Base-by-base conservation (phyloP, 2,797 vertebrate genomes). In the Lepus townsendii region DNA sequence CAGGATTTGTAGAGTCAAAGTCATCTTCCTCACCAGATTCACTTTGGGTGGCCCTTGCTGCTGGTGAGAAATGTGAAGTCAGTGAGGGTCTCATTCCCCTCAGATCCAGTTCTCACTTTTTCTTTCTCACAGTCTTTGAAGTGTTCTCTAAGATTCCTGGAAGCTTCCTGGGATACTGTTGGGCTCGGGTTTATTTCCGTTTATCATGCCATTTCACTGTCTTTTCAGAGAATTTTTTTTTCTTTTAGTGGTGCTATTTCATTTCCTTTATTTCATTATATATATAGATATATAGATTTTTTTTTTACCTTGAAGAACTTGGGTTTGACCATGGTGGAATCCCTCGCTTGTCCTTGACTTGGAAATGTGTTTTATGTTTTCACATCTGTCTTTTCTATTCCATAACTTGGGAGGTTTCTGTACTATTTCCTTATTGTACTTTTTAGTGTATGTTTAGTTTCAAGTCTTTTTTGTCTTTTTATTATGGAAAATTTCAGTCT, bases 301-400 rank as follows among this genome's bases (percentile, higher is more conserved):
- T 35, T 63, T 76, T 24, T 83, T 42, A 7, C 50, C 54, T 47
- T 52, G 10, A 1, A 6, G 42, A 86, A 71, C 42, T 73, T 57
- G 2, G 52, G 11, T 54, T 78, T 66, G 57, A n/a, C 7, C 7
- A 17, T 68, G 66, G 57, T 73, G 22, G 63, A 27, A 84, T 75
- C 52, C 11, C 38, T 91, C 19, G 77, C 1, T 47, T 93, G 63
- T 83, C n/a, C 24, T 71, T 84, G 66, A 68, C 30, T 75, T 75
- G 24, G 66, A 78, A n/a, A 32, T 95, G 63, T 90, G 75, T 65
- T 91, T 52, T 42, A 26, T 6, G 20, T 83, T 77, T 87, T 77
- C 2, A 5, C n/a, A 13, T 88, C 42, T 71, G 26, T 17, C 42
- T 68, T 79, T 85, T 82, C 26, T 42, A 32, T 62, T 65, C 57